Conservation (phyloP, 2,113 vertebrate species). For the Syngnathus scovelli region DNA sequence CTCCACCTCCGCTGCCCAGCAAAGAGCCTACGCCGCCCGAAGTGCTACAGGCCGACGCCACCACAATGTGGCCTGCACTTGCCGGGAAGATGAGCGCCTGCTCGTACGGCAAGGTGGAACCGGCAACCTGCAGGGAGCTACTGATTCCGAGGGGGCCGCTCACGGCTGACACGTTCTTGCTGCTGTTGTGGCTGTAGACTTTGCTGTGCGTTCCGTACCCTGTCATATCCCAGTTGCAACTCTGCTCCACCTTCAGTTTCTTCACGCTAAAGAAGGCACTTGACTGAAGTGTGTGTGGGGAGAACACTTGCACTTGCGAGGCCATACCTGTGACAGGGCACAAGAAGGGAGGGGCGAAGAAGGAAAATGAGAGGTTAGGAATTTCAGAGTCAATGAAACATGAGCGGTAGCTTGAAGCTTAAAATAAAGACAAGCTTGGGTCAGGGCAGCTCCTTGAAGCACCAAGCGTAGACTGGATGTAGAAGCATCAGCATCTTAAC, state of each 20-base stretch:
- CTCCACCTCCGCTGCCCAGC: slow-evolving; percentile 81
- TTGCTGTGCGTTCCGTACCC: slow-evolving; percentile 97
- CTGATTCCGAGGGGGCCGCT: slow-evolving; percentile 80
- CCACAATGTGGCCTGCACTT: slow-evolving; percentile 86
- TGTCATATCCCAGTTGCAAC: slow-evolving; percentile 98
- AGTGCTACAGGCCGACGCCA: slow-evolving; percentile 89
- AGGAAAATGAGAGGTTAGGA: slow-evolving; percentile 65
- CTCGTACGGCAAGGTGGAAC: slow-evolving; percentile 89
- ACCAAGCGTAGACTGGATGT: slow-evolving; percentile 22
- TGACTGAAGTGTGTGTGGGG: slow-evolving; percentile 95
- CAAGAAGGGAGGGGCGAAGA: slow-evolving; percentile 39
- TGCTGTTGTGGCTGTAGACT: slow-evolving; percentile 91
- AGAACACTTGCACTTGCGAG: slow-evolving; percentile 98
- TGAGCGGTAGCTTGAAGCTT: slow-evolving; percentile 53
- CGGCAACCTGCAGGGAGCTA: slow-evolving; percentile 84
- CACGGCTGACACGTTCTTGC: slow-evolving; percentile 78
- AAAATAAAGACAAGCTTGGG: slow-evolving; percentile 67
- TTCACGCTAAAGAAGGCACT: slow-evolving; percentile 99
- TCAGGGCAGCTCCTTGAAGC: slow-evolving; percentile 57
- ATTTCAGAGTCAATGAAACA: slow-evolving; percentile 67
- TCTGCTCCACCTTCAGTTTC: slow-evolving; percentile 98
- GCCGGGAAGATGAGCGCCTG: slow-evolving; percentile 94
- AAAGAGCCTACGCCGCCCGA: slow-evolving; percentile 82
- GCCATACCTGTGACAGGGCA: slow-evolving; percentile 85
- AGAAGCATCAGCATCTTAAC: slow-evolving; percentile 27